Base-by-base conservation (phyloP, 2,888 invertebrate species). In the Dolomedes plantarius region DNA sequence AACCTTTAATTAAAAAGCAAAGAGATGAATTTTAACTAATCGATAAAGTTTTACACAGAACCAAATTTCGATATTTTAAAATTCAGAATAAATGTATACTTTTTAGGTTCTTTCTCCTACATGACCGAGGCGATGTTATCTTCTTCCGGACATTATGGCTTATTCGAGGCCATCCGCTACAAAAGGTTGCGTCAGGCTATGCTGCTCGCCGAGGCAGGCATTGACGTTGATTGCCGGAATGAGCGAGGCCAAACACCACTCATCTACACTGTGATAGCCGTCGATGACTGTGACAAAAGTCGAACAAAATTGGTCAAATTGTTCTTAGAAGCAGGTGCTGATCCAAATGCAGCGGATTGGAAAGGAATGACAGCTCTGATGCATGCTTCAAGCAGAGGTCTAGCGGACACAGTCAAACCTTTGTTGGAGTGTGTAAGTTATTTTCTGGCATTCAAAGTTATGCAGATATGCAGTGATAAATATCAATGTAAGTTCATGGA, bases 141-240 rank as follows among this genome's bases (percentile, higher is more conserved):
- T 1, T 29, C 76, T 0, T 71, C 88, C 1, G 85, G 83, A 0
- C 88, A 88, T 2, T 88, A 77, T 27, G 85, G 86, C 6, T 73
- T 88, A 1, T 88, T 88, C 41, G 88, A 88, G 29, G 88, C 88
- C 16, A 88, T 88, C 31, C 75, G 81, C 3, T 81, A 88, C 39
- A 83, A 81, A 27, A 32, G 88, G 69, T 56, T 82, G 39, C 39
- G 82, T 11, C 76, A 79, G 67, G 82, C 87, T 41, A 65, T 87
- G 69, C 78, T 89, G 13, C 72, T 89, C 23, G 88, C 89, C 19
- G 88, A 89, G 46, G 89, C 89, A 3, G 90, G 89, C 13, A 89
- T 88, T 13, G 89, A 89, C 69, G 87, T 89, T 6, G 88, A 89
- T 75, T 88, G 88, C 28, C 56, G 88, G 0, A 89, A 89, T 65